phyloP scores from a whole-genome alignment of 2,797 vertebrate genomes.

The Threskiornis aethiopicus region DNA sequence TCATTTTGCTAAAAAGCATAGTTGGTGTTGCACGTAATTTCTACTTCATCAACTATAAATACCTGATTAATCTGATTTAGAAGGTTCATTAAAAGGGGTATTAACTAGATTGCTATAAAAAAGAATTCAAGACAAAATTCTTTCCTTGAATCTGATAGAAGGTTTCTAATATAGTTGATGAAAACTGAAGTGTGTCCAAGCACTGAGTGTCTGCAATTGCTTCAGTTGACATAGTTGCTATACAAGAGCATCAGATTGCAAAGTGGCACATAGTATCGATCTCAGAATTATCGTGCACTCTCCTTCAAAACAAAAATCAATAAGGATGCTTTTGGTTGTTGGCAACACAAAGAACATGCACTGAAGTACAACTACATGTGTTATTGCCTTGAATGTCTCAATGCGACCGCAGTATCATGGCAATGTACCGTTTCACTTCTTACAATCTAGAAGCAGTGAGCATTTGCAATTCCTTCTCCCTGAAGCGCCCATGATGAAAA shows the following conservation, averaged over 20 bases:
- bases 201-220: not conserved
- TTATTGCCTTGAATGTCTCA: not conserved
- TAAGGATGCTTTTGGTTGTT: not conserved
- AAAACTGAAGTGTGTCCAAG: not conserved
- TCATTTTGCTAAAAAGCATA: not conserved
- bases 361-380: not conserved
- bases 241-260: not conserved
- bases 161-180: not conserved
- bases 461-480: not conserved
- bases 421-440: not conserved
- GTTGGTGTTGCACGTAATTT: not conserved
- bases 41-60: not conserved
- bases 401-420: rapidly evolving
- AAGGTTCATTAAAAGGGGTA: not conserved
- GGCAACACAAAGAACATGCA: not conserved
- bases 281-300: not conserved
- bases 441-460: not conserved
- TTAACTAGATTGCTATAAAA: not conserved
- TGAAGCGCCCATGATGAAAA: not conserved
- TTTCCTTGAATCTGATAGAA: not conserved
- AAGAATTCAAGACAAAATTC: not conserved
- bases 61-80: not conserved
- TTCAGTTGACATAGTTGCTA: not conserved
- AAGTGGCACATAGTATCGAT: not conserved
- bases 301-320: not conserved